Conservation (phyloP, 1,140 invertebrate genomes). For the Notospermus geniculatus region DNA sequence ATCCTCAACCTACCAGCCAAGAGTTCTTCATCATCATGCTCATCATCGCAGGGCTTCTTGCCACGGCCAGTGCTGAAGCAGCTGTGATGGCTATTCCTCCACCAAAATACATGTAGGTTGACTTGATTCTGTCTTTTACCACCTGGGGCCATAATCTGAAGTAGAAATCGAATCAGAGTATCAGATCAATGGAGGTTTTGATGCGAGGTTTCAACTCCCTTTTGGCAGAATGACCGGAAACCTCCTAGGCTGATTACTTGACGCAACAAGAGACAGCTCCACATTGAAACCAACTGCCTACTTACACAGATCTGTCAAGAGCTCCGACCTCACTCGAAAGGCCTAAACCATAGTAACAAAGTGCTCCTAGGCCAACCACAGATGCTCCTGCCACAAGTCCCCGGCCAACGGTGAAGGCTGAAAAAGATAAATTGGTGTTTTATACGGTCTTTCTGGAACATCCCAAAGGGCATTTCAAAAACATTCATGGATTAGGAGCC, state of each 20-base stretch:
- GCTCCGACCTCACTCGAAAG: conserved; percentile 76
- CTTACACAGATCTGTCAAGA: conserved; percentile 74
- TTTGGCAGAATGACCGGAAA: no score
- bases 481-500: no score
- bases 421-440: conserved; percentile 27
- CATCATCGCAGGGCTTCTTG: conserved; percentile 66
- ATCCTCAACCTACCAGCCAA: conserved; percentile 35
- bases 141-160: conserved; percentile 89
- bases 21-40: conserved; percentile 49
- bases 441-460: no score
- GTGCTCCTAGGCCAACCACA: conserved; percentile 83
- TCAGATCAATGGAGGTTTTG: no score
- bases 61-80: conserved; percentile 74
- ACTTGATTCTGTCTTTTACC: conserved; percentile 83
- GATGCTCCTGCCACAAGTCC: conserved; percentile 85
- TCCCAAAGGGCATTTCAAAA: no score
- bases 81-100: conserved; percentile 80
- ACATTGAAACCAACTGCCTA: conserved; percentile 7
- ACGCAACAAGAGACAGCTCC: no score
- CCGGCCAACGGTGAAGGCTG: conserved; percentile 83
- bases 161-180: conserved; percentile 7
- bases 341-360: conserved; percentile 94
- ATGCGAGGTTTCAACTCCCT: no score
- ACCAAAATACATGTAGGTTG: conserved; percentile 93
- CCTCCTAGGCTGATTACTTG: no score